Evolutionary conservation across 2,797 vertebrate species (phyloP), one percentile per base, ranked within the genome.

Genomic region (Sebastes hubbsi): DNA sequence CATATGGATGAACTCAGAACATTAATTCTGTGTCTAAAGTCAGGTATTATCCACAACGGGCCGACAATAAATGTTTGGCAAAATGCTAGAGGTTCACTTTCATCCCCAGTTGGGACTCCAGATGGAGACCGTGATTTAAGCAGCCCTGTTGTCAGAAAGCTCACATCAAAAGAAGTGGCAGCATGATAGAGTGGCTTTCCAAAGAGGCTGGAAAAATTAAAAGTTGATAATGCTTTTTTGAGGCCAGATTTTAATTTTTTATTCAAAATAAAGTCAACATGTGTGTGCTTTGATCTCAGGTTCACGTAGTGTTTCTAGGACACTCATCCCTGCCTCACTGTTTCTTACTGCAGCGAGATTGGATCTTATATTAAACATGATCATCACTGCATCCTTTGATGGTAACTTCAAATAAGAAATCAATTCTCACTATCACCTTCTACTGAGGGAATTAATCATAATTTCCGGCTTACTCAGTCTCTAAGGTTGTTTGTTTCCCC

Each of bases 151-250:
- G 38, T 80, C 80, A 85, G 77, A 75, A 32, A 69, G 67, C 78
- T 38, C 85, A 68, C 77, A 64, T 80, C 83, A 78, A 29, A 20
- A 27, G 27, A 75, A 75, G 60, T 73, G 79, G 73, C 81, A 82
- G 65, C 38, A 32, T 81, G 84, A 88, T 52, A n/a, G 68, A 83
- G 77, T 52, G 67, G 54, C 16, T 69, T 77, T 81, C 42, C 79
- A 82, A 59, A 6, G 56, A 70, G 55, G 30, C 36, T 32, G 69
- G 64, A 56, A 70, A 85, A 87, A 87, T 72, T 30, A 78, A 71
- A 83, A 79, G 75, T 83, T 62, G 14, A 85, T 81, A 69, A 69
- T 58, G 60, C 68, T 83, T 83, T 82, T 58, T 81, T 34, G 32
- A 77, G 25, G 34, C 32, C 30, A 60, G 58, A 81, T 74, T 85